These are phyloP conservation scores for Tridacna crocea DNA, from an alignment of 2,888 invertebrate genomes.

Conservation along the genomic window DNA sequence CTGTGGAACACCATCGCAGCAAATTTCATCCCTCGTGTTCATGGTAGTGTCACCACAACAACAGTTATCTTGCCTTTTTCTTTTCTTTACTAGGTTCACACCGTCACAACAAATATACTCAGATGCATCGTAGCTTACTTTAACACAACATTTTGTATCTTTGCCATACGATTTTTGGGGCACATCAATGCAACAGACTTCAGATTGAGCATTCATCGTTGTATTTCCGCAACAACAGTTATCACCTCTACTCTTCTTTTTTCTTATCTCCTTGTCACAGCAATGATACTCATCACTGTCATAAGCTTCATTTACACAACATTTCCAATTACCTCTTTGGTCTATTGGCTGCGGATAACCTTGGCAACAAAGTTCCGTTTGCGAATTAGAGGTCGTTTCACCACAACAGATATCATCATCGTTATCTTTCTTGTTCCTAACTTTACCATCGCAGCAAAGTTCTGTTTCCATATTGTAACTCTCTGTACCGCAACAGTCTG, in stretches of 20 bases:
- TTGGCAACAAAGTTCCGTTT: conserved; percentile 49
- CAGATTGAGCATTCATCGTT: conserved; percentile 37
- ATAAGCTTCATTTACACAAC: conserved; percentile 43
- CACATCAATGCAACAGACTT: conserved; percentile 45
- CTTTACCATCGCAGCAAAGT: conserved; percentile 48
- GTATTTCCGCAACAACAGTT: conserved; percentile 55
- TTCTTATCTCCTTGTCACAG: conserved; percentile 34
- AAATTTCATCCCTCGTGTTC: conserved; percentile 49
- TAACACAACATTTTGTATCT: conserved; percentile 45
- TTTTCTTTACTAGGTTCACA: conserved; percentile 27
- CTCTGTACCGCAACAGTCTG: conserved; percentile 45
- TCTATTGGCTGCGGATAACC: conserved; percentile 39
- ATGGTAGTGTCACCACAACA: conserved; percentile 56
- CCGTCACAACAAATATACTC: conserved; percentile 53
- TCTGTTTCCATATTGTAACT: conserved; percentile 53
- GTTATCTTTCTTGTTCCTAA: conserved; percentile 35
- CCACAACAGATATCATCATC: conserved; percentile 53
- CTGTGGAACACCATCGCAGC: conserved; percentile 50
- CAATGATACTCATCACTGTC: conserved; percentile 37
- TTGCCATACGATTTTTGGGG: conserved; percentile 40
- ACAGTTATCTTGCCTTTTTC: conserved; percentile 49
- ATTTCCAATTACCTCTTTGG: conserved; percentile 36
- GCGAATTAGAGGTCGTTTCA: conserved; percentile 46
- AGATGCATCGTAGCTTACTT: conserved; percentile 37
- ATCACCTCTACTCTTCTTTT: conserved; percentile 37